Base-by-base conservation (phyloP, 1,140 invertebrate species). In the Heliconius eleuchia region DNA sequence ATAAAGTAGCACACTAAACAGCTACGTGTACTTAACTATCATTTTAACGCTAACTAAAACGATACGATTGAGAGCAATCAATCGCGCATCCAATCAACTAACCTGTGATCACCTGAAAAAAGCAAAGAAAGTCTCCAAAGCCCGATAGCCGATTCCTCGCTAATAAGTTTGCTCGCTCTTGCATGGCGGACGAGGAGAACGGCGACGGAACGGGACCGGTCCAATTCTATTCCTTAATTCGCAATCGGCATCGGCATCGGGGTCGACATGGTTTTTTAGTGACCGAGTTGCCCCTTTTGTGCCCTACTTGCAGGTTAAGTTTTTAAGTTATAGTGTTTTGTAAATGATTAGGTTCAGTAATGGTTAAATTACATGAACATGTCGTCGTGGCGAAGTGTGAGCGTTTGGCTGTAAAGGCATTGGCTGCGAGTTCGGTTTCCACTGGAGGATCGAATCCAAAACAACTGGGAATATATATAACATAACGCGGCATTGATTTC, bases 131-230 rank as follows among this genome's bases (percentile, higher is more conserved):
- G 79, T 82, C 84, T 11, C 60, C 13, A 6, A 13, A 30, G 60
- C 77, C 78, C 82, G 84, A 89, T 89, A 89, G 88, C 87, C 84
- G 83, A 88, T 86, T 85, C 85, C 83, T 81, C 85, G 88, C 88
- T 92, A 92, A 92, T 92, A 90, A 92, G 90, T 92, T 91, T 92
- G 90, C 87, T 85, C 90, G 82, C 88, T 92, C 87, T 91, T 90
- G 88, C 90, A 92, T 90, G 84, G 85, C 86, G 82, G 83, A 88
- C 19, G 19, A n/a, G 57, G 57, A 60, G 57, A 66, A 11, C 27
- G 60, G 60, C 27, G 13, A 27, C 60, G 60, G 27, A 30, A 1
- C 55, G 55, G 55, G 89, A 90, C 87, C 87, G 88, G 84, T 85
- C 82, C 90, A 91, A 91, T 91, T 90, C 89, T 85, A 81, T 85